These are phyloP conservation scores for Pterostichus niger DNA, from an alignment of 2,888 invertebrate genomes.

Conservation along the genomic window DNA sequence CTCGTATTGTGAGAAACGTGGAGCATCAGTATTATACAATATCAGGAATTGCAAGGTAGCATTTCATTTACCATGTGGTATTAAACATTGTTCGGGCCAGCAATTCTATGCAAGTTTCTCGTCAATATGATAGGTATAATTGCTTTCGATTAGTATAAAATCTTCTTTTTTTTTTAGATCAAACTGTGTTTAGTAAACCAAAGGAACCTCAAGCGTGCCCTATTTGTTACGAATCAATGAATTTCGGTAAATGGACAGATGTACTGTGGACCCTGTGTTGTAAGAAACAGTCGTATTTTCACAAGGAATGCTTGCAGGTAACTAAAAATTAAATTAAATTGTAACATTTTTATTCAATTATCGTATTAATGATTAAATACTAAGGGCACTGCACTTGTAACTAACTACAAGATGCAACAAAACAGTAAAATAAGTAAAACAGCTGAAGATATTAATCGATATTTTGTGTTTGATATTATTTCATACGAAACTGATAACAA, in stretches of 20 bases:
- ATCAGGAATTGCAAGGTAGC: constrained; percentile 77
- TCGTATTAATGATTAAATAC: too few relatives aligned
- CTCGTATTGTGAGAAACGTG: constrained; percentile 77
- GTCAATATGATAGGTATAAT: constrained; percentile 72
- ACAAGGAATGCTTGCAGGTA: constrained; percentile 85
- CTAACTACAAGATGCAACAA: too few relatives aligned
- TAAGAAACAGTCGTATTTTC: constrained; percentile 86
- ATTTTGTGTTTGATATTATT: too few relatives aligned
- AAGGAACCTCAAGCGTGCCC: constrained; percentile 77
- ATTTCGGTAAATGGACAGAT: constrained; percentile 75
- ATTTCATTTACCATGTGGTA: constrained; percentile 82
- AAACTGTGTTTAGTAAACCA: constrained; percentile 20
- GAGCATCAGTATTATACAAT: constrained; percentile 81
- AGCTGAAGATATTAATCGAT: too few relatives aligned
- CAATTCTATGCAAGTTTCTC: constrained; percentile 80
- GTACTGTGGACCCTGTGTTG: constrained; percentile 89
- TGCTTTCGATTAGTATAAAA: not conserved
- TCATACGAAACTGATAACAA: too few relatives aligned
- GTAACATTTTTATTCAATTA: too few relatives aligned
- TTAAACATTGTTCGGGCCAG: constrained; percentile 77
- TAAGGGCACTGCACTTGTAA: too few relatives aligned
- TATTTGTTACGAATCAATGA: constrained; percentile 84
- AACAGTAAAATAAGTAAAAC: too few relatives aligned
- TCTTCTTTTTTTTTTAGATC: constrained; percentile 31
- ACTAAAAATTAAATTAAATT: constrained; percentile 51